phyloP scores from a whole-genome alignment of 1,140 invertebrate genomes.

The Lutraria rhynchaena region DNA sequence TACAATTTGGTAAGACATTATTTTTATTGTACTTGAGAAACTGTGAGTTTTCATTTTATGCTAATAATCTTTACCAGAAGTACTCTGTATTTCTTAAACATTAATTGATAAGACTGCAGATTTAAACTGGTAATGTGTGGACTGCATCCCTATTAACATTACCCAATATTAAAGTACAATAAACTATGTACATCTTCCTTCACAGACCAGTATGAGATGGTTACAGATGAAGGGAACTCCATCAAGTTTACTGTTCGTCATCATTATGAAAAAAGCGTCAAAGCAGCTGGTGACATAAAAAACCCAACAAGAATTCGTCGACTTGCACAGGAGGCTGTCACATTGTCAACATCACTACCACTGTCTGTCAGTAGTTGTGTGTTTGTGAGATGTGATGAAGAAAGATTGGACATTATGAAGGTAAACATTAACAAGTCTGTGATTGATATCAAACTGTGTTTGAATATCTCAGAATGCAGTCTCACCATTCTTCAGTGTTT shows the following conservation, averaged over 20 bases:
- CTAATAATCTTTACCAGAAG: too few relatives aligned
- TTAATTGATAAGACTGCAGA: too few relatives aligned
- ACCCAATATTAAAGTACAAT: too few relatives aligned
- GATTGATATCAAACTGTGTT: too few relatives aligned
- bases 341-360: slow-evolving; percentile 95
- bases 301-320: slow-evolving; percentile 94
- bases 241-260: slow-evolving; percentile 93
- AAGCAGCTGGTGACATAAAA: slow-evolving; percentile 90
- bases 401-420: slow-evolving; percentile 97
- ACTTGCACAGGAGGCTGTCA: slow-evolving; percentile 97
- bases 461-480: too few relatives aligned
- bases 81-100: too few relatives aligned
- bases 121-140: too few relatives aligned
- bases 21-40: too few relatives aligned
- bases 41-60: too few relatives aligned
- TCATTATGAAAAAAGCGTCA: slow-evolving; percentile 95
- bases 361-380: slow-evolving; percentile 96
- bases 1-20: slow-evolving; percentile 90
- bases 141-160: too few relatives aligned
- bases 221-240: slow-evolving; percentile 88
- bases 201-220: slow-evolving; percentile 95
- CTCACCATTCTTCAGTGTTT: too few relatives aligned
- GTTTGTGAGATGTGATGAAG: slow-evolving; percentile 97
- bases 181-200: slow-evolving; percentile 8
- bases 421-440: too few relatives aligned